Evolutionary conservation across 2,888 invertebrate genomes (phyloP), one percentile per base, ranked within the genome.

Genomic region (Drosophila ustulata): DNA sequence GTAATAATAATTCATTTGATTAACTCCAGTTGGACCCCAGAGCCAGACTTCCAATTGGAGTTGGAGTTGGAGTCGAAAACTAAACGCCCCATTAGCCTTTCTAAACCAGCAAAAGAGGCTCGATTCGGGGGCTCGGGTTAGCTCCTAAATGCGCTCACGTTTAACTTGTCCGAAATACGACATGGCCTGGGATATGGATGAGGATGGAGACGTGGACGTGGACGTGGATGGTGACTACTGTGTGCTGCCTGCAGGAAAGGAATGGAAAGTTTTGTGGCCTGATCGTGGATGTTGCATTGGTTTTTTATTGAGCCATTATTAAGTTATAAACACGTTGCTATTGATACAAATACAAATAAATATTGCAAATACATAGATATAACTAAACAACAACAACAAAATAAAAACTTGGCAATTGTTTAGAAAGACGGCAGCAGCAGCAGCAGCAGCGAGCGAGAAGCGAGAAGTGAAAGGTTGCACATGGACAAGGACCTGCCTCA

Each of bases 301-400:
- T 84, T 75, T 89, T 86, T 86, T 86, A 86, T 86, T 89, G 89
- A 85, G 85, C 89, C 86, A 89, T 86, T 86, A 87, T 87, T 87
- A 88, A 87, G 86, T 87, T 87, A 87, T 87, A 87, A 86, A 88
- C 86, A 86, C 76, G 88, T 75, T 80, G 82, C 75, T 85, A 84
- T 89, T 87, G 88, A 82, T 86, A 85, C 80, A 80, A 85, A 82
- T 71, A 82, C 83, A 88, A 82, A 88, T 88, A 89, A 88, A 89
- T 88, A 79, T 70, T 52, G 57, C 45, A 49, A 37, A 57, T 49
- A 56, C 34, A 53, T 23, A 49, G 18, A 41, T 50, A 50, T n/a
- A 53, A n/a, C 37, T 3, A 34, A 53, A 37, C 37, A 34, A 11
- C 34, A 34, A 34, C 11, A 28, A n/a, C 6, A 39, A 26, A 32